Base-by-base conservation (phyloP, 2,888 invertebrate species). In the Palloptera scutellata region DNA sequence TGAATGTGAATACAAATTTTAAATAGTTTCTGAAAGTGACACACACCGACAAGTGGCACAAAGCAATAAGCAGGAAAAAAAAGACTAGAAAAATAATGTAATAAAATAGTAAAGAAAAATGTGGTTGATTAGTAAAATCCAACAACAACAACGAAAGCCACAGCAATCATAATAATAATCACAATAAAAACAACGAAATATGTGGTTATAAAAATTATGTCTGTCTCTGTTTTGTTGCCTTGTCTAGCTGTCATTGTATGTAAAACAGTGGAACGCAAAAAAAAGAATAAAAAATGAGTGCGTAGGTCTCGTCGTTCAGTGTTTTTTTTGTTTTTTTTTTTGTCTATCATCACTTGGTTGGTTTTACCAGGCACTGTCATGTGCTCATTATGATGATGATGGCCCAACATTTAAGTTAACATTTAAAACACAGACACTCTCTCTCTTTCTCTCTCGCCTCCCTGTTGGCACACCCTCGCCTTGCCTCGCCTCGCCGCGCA, bases 41-140 rank as follows among this genome's bases (percentile, higher is more conserved):
- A 30, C 30, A 30, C 30, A 30, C 30, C 30, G 30, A 30, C 80
- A 81, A 76, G 74, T 76, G 17, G 61, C 61, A 61, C 57, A 61
- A 66, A 69, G 53, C 40, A n/a, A n/a, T 52, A 13, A 43, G 19
- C 9, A 55, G 51, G 61, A 41, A 61, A 48, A 20, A 13, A 65
- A 48, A 48, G 61, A 61, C 45, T 53, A 9, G 13, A 8, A 19
- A 30, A 11, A 30, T 30, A 30, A 30, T 30, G 30, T 30, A 30
- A 30, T 30, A 30, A 30, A 30, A 69, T 60, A 65, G 64, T 62
- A 64, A 61, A 63, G 54, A 58, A 54, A 40, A 63, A 30, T 54
- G 64, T 63, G 54, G 63, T 63, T 66, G 10, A 62, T 57, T 62
- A 62, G 64, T 60, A 40, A 41, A 57, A n/a, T 10, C n/a, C 45